These are phyloP conservation scores for Zaprionus africanus DNA, from an alignment of 1,140 invertebrate species.

Conservation along the genomic window DNA sequence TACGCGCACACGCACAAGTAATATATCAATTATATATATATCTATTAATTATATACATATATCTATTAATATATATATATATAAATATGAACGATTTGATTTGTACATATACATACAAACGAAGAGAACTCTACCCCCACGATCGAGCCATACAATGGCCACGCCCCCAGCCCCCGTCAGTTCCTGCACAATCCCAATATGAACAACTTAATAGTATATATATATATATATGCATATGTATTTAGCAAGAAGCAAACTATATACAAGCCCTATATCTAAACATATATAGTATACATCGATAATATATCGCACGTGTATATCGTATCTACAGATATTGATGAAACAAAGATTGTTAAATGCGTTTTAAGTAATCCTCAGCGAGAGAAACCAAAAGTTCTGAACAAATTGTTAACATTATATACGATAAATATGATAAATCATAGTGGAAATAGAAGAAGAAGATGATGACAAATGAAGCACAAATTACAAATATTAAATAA, in stretches of 20 bases:
- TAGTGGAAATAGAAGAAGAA: slow-evolving; percentile 20
- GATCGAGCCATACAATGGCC: slow-evolving; percentile 38
- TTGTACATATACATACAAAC: slow-evolving; percentile 29
- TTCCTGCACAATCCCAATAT: neutral
- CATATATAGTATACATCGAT: too few species aligned
- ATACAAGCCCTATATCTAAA: too few species aligned
- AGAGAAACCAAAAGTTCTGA: slow-evolving; percentile 33
- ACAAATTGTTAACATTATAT: slow-evolving; percentile 44
- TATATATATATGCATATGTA: neutral
- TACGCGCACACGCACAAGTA: slow-evolving; percentile 5
- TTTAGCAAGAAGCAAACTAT: neutral
- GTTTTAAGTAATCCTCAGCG: slow-evolving; percentile 21
- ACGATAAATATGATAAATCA: slow-evolving; percentile 6
- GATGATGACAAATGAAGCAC: slow-evolving; percentile 18
- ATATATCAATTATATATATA: slow-evolving; percentile 18
- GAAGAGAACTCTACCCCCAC: slow-evolving; percentile 16
- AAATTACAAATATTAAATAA: slow-evolving; percentile 12
- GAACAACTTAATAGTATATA: neutral
- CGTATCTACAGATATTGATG: neutral
- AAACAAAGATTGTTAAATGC: slow-evolving; percentile 41
- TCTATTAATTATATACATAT: neutral
- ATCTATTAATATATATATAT: slow-evolving; percentile 7
- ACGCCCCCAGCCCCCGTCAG: neutral
- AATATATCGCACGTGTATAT: too few species aligned
- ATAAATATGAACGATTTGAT: slow-evolving; percentile 16